Evolutionary conservation across 2,113 vertebrate species (phyloP).

Genomic region (Myanophis thanlyinensis): DNA sequence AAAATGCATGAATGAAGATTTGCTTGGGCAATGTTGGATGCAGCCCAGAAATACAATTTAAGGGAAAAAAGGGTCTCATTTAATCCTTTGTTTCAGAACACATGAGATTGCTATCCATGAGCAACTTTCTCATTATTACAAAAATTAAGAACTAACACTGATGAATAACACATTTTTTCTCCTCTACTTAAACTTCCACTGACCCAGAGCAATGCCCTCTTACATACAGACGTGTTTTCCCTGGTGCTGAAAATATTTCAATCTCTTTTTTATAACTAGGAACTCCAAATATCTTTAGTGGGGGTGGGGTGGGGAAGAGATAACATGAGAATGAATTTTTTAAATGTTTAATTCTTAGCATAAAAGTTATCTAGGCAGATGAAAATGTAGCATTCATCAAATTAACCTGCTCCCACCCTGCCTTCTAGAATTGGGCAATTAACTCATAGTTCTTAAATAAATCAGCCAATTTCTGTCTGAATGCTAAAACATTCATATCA

Average conservation of each 20-base stretch:
- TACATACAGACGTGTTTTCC: neutral
- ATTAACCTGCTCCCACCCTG: neutral
- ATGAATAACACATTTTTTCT: neutral
- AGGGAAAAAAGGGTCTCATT: neutral
- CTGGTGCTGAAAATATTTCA: neutral
- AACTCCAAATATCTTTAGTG: neutral
- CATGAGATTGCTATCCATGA: neutral
- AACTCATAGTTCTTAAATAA: neutral
- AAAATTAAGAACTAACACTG: neutral
- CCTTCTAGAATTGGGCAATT: neutral
- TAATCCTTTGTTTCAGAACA: neutral
- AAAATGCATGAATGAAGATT: neutral
- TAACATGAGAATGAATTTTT: neutral
- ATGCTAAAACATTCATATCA: neutral
- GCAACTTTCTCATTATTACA: neutral
- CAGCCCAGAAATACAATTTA: neutral
- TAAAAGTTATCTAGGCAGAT: neutral
- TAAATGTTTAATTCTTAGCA: neutral
- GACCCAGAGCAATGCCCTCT: neutral
- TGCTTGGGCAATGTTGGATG: neutral
- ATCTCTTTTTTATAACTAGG: neutral
- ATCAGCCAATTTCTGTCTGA: neutral
- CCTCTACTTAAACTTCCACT: neutral
- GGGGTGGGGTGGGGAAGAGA: too few relatives aligned
- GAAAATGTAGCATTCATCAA: neutral